Percentiles rank a stretch among this genome's conserved stretches.
These are phyloP conservation scores for Acrobasis consociella DNA, from an alignment of 2,888 invertebrate genomes.

Conservation along the genomic window DNA sequence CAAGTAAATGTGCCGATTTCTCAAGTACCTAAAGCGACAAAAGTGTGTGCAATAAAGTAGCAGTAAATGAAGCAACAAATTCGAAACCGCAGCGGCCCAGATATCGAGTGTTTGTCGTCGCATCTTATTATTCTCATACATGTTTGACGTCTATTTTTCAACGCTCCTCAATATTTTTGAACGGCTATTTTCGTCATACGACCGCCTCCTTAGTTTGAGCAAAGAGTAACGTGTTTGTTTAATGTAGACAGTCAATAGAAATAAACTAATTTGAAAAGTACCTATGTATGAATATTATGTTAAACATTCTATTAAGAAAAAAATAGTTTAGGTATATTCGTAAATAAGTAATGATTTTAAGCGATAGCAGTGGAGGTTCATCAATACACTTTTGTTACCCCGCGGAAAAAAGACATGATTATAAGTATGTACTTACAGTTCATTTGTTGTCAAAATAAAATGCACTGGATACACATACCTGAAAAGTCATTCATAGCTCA, in stretches of 20 bases:
- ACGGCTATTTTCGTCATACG: constrained; percentile 67
- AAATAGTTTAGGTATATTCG: no score
- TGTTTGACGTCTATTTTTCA: constrained; percentile 78
- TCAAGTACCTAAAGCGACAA: background rate
- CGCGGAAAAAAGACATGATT: no score
- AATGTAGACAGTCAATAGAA: constrained; percentile 11
- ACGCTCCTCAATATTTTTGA: constrained; percentile 77
- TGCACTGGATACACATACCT: no score
- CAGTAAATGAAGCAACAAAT: constrained; percentile 41
- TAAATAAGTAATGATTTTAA: no score
- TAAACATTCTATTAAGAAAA: no score
- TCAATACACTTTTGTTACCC: no score
- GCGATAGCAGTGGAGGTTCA: no score
- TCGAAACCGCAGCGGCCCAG: constrained; percentile 45
- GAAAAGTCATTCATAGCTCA: no score
- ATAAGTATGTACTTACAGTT: no score
- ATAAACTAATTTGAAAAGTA: background rate
- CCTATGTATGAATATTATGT: background rate
- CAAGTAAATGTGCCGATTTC: background rate
- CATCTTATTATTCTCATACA: constrained; percentile 66
- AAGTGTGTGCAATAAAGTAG: constrained; percentile 22
- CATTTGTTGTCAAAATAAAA: no score
- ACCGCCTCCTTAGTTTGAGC: constrained; percentile 58
- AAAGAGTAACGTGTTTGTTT: constrained; percentile 46
- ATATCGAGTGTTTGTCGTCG: constrained; percentile 67